These are phyloP conservation scores for Lophura swinhoii DNA, from an alignment of 2,797 vertebrate species.

Conservation along the genomic window DNA sequence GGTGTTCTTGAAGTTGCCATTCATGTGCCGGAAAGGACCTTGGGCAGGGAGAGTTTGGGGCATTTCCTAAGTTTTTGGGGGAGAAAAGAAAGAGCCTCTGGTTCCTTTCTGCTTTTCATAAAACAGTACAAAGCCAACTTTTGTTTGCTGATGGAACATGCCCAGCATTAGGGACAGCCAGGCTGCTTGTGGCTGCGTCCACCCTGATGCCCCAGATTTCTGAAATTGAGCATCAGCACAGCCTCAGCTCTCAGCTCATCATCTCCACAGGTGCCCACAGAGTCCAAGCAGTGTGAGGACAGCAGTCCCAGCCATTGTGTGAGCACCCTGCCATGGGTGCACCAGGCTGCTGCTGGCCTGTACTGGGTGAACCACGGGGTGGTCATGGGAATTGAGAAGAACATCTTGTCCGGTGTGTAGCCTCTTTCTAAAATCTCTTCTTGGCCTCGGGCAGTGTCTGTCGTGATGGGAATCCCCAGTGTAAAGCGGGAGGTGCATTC, in stretches of 20 bases:
- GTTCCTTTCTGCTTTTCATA: not conserved
- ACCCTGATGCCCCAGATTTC: not conserved
- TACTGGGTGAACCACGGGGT: not conserved
- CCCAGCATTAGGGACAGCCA: not conserved
- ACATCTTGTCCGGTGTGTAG: not conserved
- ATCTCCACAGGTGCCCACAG: not conserved
- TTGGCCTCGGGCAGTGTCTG: conserved; percentile 85
- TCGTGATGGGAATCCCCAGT: conserved; percentile 97
- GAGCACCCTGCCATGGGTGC: not conserved
- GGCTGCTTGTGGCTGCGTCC: not conserved
- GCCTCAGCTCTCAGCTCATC: not conserved
- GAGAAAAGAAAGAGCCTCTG: not conserved
- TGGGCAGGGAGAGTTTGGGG: accelerated
- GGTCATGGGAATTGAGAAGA: not conserved
- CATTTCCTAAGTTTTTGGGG: not conserved
- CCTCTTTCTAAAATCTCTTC: conserved; percentile 52
- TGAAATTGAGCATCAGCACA: not conserved
- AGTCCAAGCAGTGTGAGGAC: no score
- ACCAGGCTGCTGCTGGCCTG: not conserved
- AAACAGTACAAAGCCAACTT: not conserved
- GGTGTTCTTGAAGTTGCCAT: not conserved
- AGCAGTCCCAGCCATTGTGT: not conserved
- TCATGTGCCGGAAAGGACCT: not conserved
- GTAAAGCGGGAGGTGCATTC: conserved; percentile 96
- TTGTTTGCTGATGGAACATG: not conserved